These are phyloP conservation scores for Enteromius radiatus DNA, from an alignment of 2,797 vertebrate genomes.

Conservation along the genomic window DNA sequence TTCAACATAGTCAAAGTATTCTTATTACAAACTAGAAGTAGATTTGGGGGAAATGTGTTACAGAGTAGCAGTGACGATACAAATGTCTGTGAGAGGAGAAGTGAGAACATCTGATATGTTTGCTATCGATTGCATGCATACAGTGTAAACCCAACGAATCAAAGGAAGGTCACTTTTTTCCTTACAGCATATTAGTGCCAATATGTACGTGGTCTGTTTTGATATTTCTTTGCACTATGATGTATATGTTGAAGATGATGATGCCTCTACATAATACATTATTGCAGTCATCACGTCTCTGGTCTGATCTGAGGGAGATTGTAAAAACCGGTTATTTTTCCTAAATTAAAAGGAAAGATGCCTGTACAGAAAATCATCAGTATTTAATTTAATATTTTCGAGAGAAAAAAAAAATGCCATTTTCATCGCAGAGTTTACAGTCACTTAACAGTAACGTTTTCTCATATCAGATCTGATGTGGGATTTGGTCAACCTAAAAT, in stretches of 20 bases:
- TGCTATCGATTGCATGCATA: constrained; percentile 61
- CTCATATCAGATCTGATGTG: constrained; percentile 39
- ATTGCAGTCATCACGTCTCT: constrained; percentile 34
- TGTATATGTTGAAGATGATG: constrained; percentile 41
- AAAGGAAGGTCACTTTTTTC: constrained; percentile 35
- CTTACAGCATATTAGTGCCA: constrained; percentile 46
- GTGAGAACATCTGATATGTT: constrained; percentile 29
- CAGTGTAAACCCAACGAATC: constrained; percentile 49
- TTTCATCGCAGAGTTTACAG: constrained; percentile 13
- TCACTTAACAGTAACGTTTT: constrained; percentile 15
- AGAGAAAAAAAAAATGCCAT: constrained; percentile 26
- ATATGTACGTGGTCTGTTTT: constrained; percentile 37
- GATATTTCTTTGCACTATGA: constrained; percentile 48
- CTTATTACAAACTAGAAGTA: not conserved
- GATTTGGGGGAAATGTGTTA: constrained; percentile 9
- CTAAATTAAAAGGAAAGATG: constrained; percentile 8
- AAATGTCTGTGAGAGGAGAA: constrained; percentile 2
- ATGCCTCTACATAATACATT: constrained; percentile 40
- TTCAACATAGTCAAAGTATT: constrained; percentile 15
- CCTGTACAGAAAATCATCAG: constrained; percentile 37
- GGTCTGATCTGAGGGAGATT: constrained; percentile 19
- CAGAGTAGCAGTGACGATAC: not conserved
- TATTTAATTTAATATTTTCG: constrained; percentile 28
- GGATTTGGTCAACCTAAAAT: constrained; percentile 16
- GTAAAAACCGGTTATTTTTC: constrained; percentile 27